Evolutionary conservation across 2,888 invertebrate genomes (phyloP).

Genomic region (Rotaria sp.): DNA sequence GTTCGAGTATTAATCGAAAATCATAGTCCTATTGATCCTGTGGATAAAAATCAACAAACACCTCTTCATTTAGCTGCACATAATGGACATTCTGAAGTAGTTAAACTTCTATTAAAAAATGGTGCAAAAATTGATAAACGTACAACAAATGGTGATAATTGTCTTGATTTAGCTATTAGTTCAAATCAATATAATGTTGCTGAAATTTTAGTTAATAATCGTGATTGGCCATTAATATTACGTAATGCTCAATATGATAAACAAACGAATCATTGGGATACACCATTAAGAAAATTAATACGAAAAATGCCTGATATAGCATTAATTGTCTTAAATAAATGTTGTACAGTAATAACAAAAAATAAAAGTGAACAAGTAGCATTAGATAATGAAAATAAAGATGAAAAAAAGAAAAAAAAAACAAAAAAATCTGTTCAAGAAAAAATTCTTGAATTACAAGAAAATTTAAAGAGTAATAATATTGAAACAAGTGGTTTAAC

Average conservation of each 20-base stretch:
- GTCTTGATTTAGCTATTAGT: constrained; percentile 56
- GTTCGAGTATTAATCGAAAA: constrained; percentile 49
- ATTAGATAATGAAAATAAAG: constrained; percentile 51
- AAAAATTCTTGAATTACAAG: constrained; percentile 45
- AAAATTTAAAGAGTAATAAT: background rate
- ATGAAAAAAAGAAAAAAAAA: constrained; percentile 47
- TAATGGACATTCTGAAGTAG: constrained; percentile 53
- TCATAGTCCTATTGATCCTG: constrained; percentile 49
- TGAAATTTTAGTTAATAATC: constrained; percentile 52
- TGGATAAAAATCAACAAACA: constrained; percentile 55
- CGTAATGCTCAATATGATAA: constrained; percentile 50
- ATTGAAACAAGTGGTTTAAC: background rate
- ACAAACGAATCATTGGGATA: constrained; percentile 49
- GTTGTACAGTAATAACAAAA: background rate
- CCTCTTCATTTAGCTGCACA: constrained; percentile 56
- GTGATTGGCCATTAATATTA: constrained; percentile 55
- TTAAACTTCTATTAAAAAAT: constrained; percentile 52
- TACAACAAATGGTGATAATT: constrained; percentile 49
- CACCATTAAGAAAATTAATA: constrained; percentile 58
- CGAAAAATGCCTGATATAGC: constrained; percentile 56
- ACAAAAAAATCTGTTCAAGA: constrained; percentile 51
- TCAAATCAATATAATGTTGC: constrained; percentile 55
- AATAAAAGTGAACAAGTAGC: constrained; percentile 39
- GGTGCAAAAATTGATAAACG: constrained; percentile 51
- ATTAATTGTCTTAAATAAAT: background rate